These are phyloP conservation scores for Hyposmocoma kahamanoa DNA, from an alignment of 1,140 invertebrate species.

Conservation along the genomic window DNA sequence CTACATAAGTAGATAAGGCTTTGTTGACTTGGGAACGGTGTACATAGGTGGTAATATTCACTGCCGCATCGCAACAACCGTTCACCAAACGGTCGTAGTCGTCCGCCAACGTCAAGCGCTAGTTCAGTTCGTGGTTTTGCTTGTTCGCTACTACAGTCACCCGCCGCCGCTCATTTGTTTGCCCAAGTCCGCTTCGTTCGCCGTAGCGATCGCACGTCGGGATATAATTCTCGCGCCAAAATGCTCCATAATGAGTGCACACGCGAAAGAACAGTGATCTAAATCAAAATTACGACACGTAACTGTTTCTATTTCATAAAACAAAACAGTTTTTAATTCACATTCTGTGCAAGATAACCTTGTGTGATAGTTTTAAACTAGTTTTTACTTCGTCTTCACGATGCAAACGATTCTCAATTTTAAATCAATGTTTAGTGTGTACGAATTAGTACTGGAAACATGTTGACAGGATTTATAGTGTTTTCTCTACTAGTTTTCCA, in stretches of 20 bases:
- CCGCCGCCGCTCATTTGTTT: neutral
- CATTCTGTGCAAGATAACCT: conserved; percentile 27
- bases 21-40: too few species aligned
- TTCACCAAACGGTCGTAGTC: too few species aligned
- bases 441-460: conserved; percentile 52
- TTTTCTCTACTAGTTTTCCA: conserved; percentile 40
- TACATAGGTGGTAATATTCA: too few species aligned
- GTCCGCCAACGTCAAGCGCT: too few species aligned
- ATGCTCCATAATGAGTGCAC: conserved; percentile 22
- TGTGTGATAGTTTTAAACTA: conserved; percentile 30
- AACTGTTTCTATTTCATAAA: conserved; percentile 40
- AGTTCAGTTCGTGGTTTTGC: neutral
- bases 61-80: conserved; percentile 2
- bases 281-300: conserved; percentile 20
- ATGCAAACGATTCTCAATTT: conserved; percentile 58
- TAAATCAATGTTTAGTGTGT: conserved; percentile 44
- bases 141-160: neutral
- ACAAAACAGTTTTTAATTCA: conserved; percentile 36
- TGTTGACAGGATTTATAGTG: conserved; percentile 55
- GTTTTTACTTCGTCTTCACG: conserved; percentile 35
- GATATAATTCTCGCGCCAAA: conserved; percentile 37
- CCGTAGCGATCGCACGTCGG: conserved; percentile 23
- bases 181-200: conserved; percentile 27
- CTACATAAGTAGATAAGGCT: too few species aligned
- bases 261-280: conserved; percentile 12